phyloP scores from a whole-genome alignment of 2,888 invertebrate genomes.

The Philereme vetulata region DNA sequence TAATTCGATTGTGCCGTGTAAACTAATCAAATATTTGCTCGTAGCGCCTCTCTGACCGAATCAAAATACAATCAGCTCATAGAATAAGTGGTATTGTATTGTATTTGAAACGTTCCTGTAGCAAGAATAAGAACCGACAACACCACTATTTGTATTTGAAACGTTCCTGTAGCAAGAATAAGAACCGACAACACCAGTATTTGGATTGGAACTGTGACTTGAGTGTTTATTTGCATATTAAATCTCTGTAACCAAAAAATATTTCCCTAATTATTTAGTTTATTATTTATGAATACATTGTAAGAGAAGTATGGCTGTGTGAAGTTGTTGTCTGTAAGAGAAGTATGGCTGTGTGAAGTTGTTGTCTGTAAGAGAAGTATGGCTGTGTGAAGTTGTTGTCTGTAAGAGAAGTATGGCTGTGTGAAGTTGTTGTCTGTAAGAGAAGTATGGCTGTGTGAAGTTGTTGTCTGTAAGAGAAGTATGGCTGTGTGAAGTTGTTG shows the following conservation, averaged over 20 bases:
- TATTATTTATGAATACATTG: slow-evolving; percentile 70
- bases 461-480: too few species aligned
- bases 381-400: too few species aligned
- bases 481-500: too few species aligned
- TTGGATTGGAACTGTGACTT: slow-evolving; percentile 51
- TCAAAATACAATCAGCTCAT: slow-evolving; percentile 40
- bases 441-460: too few species aligned
- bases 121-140: too few species aligned
- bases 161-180: slow-evolving; percentile 56
- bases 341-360: too few species aligned
- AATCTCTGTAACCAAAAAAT: slow-evolving; percentile 75
- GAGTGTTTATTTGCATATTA: slow-evolving; percentile 67
- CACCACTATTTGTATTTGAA: too few species aligned
- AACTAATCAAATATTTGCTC: slow-evolving; percentile 24
- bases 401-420: too few species aligned
- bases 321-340: slow-evolving; percentile 74
- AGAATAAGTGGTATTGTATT: slow-evolving; percentile 42
- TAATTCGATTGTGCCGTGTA: slow-evolving; percentile 34
- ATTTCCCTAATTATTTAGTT: slow-evolving; percentile 67
- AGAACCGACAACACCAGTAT: slow-evolving; percentile 44
- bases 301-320: slow-evolving; percentile 81
- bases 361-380: too few species aligned
- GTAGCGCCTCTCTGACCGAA: slow-evolving; percentile 33
- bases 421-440: too few species aligned
- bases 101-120: too few species aligned